Percentiles rank a stretch among this genome's conserved stretches.
Conservation (phyloP, 1,140 invertebrate species). For the Hyles vespertilio region DNA sequence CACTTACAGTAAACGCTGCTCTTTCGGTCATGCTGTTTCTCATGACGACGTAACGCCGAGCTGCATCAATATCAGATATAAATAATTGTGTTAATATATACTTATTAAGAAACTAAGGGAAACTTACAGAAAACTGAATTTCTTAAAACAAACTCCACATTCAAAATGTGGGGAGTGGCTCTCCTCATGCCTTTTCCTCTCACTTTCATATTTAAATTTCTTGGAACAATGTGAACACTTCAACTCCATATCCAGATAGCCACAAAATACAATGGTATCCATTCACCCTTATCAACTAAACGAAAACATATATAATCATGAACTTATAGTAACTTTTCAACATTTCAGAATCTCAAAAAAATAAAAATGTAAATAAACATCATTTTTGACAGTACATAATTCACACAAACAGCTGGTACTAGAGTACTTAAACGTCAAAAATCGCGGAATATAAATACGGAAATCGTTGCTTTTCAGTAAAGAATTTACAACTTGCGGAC, state of each 20-base stretch:
- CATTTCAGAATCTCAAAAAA: no score
- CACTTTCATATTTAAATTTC: slow-evolving; percentile 60
- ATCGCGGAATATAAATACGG: no score
- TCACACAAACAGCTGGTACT: no score
- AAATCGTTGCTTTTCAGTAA: no score
- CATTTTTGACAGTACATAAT: no score
- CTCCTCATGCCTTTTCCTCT: slow-evolving; percentile 56
- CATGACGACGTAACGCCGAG: slow-evolving; percentile 56
- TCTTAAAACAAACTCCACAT: slow-evolving; percentile 56
- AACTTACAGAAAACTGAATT: slow-evolving; percentile 65
- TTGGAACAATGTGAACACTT: slow-evolving; percentile 50
- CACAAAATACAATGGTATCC: no score
- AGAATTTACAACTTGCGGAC: no score
- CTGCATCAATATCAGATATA: slow-evolving; percentile 27
- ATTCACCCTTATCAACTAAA: no score
- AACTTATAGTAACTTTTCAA: no score
- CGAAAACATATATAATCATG: no score
- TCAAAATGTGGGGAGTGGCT: slow-evolving; percentile 55
- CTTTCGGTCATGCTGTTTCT: slow-evolving; percentile 59
- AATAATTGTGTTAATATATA: neutral
- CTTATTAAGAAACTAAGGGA: neutral
- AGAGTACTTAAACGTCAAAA: no score
- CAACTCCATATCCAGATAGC: slow-evolving; percentile 4
- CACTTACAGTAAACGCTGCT: slow-evolving; percentile 51
- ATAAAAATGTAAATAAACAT: no score